Conservation (phyloP, 2,888 invertebrate species). For the Mythimna lalbum region DNA sequence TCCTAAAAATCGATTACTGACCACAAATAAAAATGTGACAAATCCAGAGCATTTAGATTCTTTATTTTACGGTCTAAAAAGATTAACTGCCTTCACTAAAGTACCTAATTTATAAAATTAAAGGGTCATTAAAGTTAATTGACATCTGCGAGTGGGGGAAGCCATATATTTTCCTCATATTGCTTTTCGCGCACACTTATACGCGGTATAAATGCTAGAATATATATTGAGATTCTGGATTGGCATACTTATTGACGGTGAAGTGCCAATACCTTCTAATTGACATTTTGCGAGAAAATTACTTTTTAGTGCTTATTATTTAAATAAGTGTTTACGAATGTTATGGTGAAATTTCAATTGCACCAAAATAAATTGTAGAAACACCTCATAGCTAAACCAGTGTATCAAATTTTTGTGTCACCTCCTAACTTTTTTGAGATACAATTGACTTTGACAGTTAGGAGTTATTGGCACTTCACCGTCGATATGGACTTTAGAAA, state of each 20-base stretch:
- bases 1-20: not conserved
- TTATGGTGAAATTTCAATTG: no score
- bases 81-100: slow-evolving; percentile 18
- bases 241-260: no score
- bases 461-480: no score
- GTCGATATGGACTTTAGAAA: slow-evolving; percentile 38
- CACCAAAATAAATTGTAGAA: no score
- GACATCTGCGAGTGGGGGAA: slow-evolving; percentile 1
- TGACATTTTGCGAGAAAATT: no score
- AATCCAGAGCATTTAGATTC: slow-evolving; percentile 1
- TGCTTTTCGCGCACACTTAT: slow-evolving; percentile 36
- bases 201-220: slow-evolving; percentile 41
- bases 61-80: slow-evolving; percentile 2
- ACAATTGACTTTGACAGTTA: no score
- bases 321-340: no score
- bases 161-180: slow-evolving; percentile 27
- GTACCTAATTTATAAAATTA: slow-evolving; percentile 23
- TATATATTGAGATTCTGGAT: slow-evolving; percentile 11
- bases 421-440: no score
- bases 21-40: slow-evolving; percentile 3
- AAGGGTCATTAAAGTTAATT: slow-evolving; percentile 30
- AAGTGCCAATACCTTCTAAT: no score
- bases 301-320: no score
- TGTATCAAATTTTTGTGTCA: no score
- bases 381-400: no score